Evolutionary conservation across 2,113 vertebrate genomes (phyloP).

Genomic region (Clarias gariepinus): DNA sequence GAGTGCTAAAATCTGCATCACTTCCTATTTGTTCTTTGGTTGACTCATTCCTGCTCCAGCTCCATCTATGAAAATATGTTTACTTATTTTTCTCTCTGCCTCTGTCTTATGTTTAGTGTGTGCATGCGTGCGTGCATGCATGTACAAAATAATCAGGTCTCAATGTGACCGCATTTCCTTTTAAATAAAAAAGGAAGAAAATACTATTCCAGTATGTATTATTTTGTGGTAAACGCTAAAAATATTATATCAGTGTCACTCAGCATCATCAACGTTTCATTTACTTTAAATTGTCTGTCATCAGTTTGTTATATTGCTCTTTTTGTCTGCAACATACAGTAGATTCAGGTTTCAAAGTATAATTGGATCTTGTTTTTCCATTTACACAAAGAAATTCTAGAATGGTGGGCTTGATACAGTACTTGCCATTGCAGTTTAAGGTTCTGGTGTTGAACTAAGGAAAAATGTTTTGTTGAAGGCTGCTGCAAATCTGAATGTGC

Average conservation of each 20-base stretch:
- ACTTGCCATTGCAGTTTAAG: not conserved
- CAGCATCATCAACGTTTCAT: not conserved
- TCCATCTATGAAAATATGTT: not conserved
- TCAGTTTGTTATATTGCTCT: conserved; percentile 16
- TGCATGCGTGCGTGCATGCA: not conserved
- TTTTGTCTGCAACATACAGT: not conserved
- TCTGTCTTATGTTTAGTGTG: not conserved
- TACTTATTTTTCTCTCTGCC: not conserved
- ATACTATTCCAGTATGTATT: not conserved
- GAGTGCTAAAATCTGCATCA: not conserved
- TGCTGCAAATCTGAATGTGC: not conserved
- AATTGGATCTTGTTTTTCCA: not conserved
- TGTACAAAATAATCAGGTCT: not conserved
- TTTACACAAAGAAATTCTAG: not conserved
- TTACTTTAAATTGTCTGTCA: conserved; percentile 1
- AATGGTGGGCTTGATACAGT: not conserved
- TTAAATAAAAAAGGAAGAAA: not conserved
- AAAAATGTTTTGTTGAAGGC: not conserved
- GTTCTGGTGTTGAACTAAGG: not conserved
- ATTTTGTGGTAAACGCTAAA: not conserved
- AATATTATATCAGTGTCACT: not conserved
- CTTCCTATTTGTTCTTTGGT: not conserved
- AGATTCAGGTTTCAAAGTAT: not conserved
- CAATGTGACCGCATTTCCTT: not conserved
- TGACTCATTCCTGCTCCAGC: not conserved